A percentile compares a stretch with the other conserved stretches of the same genome.
Evolutionary conservation across 2,113 vertebrate genomes (phyloP).

Genomic region (Vulpes ferrilata): DNA sequence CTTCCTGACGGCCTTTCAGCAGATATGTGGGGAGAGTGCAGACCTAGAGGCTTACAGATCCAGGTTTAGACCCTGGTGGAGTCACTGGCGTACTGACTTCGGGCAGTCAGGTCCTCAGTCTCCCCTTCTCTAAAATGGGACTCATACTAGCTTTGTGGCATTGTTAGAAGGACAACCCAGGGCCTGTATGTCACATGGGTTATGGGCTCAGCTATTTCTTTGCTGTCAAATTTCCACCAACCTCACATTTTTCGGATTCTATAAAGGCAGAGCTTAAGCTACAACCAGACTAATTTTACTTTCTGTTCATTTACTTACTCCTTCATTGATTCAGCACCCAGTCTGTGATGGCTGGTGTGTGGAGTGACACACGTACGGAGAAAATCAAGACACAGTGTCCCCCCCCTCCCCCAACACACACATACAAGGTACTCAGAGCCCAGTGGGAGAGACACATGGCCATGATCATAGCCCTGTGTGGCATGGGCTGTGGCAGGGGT

Average conservation of each 20-base stretch:
- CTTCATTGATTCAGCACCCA: not conserved
- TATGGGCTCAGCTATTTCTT: not conserved
- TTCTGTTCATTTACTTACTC: fast-evolving
- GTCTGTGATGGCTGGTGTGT: not conserved
- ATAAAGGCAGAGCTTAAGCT: not conserved
- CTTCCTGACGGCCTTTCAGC: not conserved
- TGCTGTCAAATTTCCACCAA: not conserved
- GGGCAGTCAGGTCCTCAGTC: not conserved
- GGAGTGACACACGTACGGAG: fast-evolving
- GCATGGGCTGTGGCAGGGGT: fast-evolving
- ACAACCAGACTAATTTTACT: not conserved
- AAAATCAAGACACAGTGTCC: too few relatives aligned
- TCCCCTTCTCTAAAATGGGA: not conserved
- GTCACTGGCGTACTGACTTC: not conserved
- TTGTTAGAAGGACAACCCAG: not conserved
- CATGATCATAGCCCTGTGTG: fast-evolving
- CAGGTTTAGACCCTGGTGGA: not conserved
- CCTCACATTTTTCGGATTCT: not conserved
- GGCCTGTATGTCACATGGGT: fast-evolving
- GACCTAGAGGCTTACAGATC: not conserved
- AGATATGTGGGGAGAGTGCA: not conserved
- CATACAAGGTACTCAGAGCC: not conserved
- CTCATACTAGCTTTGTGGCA: fast-evolving
- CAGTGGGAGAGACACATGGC: not conserved
- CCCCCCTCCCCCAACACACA: not conserved